Evolutionary conservation across 2,797 vertebrate genomes (phyloP).

Genomic region (Avahi laniger): DNA sequence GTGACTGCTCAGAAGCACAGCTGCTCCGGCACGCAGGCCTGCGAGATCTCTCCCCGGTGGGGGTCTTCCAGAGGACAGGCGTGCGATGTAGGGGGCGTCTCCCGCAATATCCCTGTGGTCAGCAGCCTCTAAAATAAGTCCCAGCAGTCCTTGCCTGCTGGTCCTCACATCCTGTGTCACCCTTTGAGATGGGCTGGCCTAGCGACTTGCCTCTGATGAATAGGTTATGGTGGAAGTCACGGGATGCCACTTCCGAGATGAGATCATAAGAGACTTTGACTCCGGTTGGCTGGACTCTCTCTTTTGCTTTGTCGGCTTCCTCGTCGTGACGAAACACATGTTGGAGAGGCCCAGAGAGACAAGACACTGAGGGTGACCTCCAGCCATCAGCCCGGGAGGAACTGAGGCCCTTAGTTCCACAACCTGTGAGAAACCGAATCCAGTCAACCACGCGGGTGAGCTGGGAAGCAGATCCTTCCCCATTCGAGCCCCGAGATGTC

Average conservation of each 20-base stretch:
- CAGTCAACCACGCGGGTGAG: rapidly evolving
- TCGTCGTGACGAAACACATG: neutral
- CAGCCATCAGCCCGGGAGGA: neutral
- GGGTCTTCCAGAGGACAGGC: neutral
- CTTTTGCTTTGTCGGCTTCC: neutral
- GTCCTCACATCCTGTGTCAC: neutral
- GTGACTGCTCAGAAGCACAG: rapidly evolving
- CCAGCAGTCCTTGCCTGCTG: neutral
- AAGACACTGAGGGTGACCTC: neutral
- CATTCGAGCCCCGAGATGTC: too few species aligned
- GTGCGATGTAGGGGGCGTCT: neutral
- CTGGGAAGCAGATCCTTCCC: neutral
- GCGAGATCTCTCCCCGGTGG: rapidly evolving
- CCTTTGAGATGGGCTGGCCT: neutral
- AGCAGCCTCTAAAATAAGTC: neutral
- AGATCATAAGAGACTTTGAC: neutral
- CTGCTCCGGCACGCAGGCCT: neutral
- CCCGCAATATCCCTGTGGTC: neutral
- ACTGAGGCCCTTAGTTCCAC: neutral
- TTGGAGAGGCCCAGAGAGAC: neutral
- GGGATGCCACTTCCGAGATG: neutral
- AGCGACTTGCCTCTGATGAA: neutral
- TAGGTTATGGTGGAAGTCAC: neutral
- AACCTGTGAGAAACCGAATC: neutral
- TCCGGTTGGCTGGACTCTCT: neutral